Percentiles rank a stretch among this genome's conserved stretches.
phyloP scores from a whole-genome alignment of 2,113 vertebrate species.

The Furnarius figulus region DNA sequence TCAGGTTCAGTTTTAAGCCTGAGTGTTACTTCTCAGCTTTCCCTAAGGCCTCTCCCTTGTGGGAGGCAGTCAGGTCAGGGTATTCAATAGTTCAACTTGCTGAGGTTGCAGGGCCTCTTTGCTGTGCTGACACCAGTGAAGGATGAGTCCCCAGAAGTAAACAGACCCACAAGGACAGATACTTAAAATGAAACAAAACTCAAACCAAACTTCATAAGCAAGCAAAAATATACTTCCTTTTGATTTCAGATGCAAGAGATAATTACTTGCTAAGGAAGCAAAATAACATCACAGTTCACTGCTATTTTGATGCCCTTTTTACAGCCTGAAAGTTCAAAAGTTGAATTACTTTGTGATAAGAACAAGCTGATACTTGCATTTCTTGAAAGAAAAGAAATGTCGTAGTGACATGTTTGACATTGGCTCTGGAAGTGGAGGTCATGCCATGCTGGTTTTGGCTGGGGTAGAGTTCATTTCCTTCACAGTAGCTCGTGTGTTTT shows the following conservation, averaged over 20 bases:
- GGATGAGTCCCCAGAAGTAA: background rate
- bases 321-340: background rate
- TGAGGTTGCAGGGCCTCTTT: background rate
- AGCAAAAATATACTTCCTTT: slow-evolving; percentile 15
- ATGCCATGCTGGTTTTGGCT: background rate
- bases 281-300: background rate
- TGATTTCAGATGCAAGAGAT: slow-evolving; percentile 1
- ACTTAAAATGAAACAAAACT: background rate
- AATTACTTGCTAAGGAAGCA: slow-evolving; percentile 7
- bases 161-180: background rate
- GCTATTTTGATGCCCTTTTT: slow-evolving; percentile 6
- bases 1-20: background rate
- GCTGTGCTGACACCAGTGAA: background rate
- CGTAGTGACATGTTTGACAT: background rate
- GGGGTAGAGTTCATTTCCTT: background rate
- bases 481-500: background rate
- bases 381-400: background rate
- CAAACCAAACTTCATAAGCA: background rate
- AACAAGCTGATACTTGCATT: background rate
- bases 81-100: background rate
- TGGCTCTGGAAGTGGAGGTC: background rate
- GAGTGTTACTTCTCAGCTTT: background rate
- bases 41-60: background rate
- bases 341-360: slow-evolving; percentile 5
- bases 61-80: background rate